Percentiles rank a stretch among this genome's conserved stretches.
Evolutionary conservation across 2,797 vertebrate species (phyloP).

Genomic region (Argya squamiceps): DNA sequence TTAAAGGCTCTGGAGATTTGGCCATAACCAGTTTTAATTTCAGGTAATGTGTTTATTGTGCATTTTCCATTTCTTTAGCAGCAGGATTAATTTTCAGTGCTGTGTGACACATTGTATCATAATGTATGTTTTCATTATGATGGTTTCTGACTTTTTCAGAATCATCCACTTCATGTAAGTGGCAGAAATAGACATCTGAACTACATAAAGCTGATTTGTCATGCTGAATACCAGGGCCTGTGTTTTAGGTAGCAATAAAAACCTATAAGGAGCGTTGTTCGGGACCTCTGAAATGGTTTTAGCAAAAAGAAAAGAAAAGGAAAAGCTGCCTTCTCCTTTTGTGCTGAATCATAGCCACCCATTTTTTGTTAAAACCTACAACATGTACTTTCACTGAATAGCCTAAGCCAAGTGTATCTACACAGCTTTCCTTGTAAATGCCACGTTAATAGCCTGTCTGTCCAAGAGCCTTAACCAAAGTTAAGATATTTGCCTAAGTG

Average conservation of each 20-base stretch:
- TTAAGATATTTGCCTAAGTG: not conserved
- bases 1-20: conserved; percentile 40
- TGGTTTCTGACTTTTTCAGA: conserved; percentile 28
- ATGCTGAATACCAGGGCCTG: not conserved
- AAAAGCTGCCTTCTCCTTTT: not conserved
- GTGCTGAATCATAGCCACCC: not conserved
- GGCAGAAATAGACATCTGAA: not conserved
- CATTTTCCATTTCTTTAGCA: conserved; percentile 39
- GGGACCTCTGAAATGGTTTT: not conserved
- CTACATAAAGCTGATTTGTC: conserved; percentile 19
- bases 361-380: not conserved
- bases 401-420: not conserved
- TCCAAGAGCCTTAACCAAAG: conserved; percentile 5
- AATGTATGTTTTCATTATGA: conserved; percentile 9
- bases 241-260: not conserved
- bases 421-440: not conserved
- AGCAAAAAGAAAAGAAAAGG: not conserved
- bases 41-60: conserved; percentile 29
- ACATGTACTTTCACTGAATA: not conserved
- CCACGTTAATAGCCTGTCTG: not conserved
- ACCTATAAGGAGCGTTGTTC: not conserved
- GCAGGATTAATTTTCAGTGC: conserved; percentile 24
- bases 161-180: not conserved
- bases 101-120: not conserved
- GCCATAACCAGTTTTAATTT: conserved; percentile 62